phyloP scores from a whole-genome alignment of 2,888 invertebrate species.

The Physocephala rufipes region DNA sequence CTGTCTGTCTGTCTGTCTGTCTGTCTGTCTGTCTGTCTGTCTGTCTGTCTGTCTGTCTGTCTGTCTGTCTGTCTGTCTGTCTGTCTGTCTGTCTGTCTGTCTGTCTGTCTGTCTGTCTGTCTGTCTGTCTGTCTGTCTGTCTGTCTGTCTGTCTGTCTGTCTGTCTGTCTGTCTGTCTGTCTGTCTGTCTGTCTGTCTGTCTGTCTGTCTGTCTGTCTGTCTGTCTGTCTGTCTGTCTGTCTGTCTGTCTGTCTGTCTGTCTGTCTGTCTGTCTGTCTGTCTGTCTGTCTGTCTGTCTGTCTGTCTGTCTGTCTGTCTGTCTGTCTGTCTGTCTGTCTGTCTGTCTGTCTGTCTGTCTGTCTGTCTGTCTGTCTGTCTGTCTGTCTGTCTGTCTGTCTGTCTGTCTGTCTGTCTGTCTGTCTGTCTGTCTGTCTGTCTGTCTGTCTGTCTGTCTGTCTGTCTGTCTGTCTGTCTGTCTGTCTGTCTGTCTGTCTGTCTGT shows the following conservation, averaged over 20 bases:
- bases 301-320: not conserved
- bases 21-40: constrained; percentile 1
- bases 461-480: not conserved
- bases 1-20: constrained; percentile 1
- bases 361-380: not conserved
- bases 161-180: not conserved
- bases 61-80: not conserved
- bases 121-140: not conserved
- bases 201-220: not conserved
- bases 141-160: not conserved
- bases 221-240: not conserved
- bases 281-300: not conserved
- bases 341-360: not conserved
- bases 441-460: not conserved
- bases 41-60: constrained; percentile 1
- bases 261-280: not conserved
- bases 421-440: not conserved
- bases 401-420: not conserved
- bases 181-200: not conserved
- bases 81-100: not conserved
- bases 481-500: not conserved
- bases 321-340: not conserved
- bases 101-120: not conserved
- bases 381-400: not conserved
- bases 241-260: not conserved